A percentile compares a stretch with the other conserved stretches of the same genome.
Conservation (phyloP, 2,113 vertebrate genomes). For the Pseudorectes ferrugineus region DNA sequence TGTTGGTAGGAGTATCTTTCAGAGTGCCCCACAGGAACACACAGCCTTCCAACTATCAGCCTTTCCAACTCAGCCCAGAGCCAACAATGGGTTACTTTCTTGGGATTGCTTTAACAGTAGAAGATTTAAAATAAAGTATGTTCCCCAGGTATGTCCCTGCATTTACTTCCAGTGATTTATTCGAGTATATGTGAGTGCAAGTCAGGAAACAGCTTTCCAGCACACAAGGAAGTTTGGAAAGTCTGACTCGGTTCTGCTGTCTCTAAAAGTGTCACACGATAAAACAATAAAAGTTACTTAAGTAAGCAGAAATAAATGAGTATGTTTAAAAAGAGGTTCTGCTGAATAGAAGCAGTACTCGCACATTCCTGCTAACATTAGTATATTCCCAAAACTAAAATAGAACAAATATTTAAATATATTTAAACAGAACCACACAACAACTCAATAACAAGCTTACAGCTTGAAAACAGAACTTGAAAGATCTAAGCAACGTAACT, state of each 20-base stretch:
- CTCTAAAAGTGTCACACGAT: background rate
- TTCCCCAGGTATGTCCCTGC: background rate
- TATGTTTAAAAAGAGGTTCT: background rate
- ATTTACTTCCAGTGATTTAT: background rate
- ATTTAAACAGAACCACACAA: constrained; percentile 38
- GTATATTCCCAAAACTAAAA: background rate
- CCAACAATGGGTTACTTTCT: background rate
- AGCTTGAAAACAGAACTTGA: background rate
- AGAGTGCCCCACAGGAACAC: background rate
- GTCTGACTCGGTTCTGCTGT: background rate
- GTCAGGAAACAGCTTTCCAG: background rate
- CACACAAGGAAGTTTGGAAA: background rate
- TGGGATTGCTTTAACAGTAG: background rate
- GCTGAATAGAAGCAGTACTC: background rate
- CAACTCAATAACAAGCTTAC: background rate
- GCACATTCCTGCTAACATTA: background rate
- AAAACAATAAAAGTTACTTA: background rate
- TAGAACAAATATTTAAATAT: constrained; percentile 16
- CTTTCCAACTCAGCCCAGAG: background rate
- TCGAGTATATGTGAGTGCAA: background rate
- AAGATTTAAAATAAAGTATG: background rate
- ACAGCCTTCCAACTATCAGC: background rate
- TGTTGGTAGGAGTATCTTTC: background rate
- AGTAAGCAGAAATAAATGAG: background rate
- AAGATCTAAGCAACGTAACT: constrained; percentile 21